Percentiles rank a stretch among this genome's conserved stretches.
Conservation (phyloP, 2,888 invertebrate genomes). For the Apeira syringaria region DNA sequence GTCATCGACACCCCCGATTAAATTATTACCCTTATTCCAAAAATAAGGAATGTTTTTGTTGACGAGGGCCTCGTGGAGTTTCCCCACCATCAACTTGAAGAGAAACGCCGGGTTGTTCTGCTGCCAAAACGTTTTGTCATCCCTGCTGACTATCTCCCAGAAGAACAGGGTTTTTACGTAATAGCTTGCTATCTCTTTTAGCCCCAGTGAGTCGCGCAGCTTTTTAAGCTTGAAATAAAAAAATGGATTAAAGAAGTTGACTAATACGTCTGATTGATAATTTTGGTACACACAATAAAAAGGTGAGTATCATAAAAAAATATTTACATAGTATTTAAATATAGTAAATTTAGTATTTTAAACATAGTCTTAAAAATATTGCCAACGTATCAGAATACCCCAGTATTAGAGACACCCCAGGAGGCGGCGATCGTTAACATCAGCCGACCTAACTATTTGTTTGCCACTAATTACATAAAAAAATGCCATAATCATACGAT, state of each 20-base stretch:
- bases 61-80: slow-evolving; percentile 53
- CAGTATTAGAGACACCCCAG: too few relatives aligned
- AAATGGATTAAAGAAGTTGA: background rate
- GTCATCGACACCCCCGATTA: slow-evolving; percentile 50
- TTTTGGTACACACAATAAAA: too few relatives aligned
- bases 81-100: slow-evolving; percentile 66
- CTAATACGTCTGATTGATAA: too few relatives aligned
- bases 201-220: slow-evolving; percentile 68
- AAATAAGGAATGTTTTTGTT: slow-evolving; percentile 61
- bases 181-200: slow-evolving; percentile 79
- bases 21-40: slow-evolving; percentile 74
- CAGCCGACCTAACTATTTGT: too few relatives aligned
- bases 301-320: too few relatives aligned
- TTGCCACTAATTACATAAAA: too few relatives aligned
- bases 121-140: slow-evolving; percentile 50
- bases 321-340: too few relatives aligned
- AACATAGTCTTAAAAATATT: too few relatives aligned
- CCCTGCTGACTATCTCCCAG: slow-evolving; percentile 53
- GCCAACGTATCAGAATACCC: too few relatives aligned
- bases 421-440: too few relatives aligned
- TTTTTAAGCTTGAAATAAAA: slow-evolving; percentile 67
- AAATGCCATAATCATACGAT: too few relatives aligned
- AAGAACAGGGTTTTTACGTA: slow-evolving; percentile 81
- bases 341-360: too few relatives aligned
- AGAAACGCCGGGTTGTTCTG: slow-evolving; percentile 45